Evolutionary conservation across 1,140 invertebrate genomes (phyloP).

Genomic region (Cherax quadricarinatus): DNA sequence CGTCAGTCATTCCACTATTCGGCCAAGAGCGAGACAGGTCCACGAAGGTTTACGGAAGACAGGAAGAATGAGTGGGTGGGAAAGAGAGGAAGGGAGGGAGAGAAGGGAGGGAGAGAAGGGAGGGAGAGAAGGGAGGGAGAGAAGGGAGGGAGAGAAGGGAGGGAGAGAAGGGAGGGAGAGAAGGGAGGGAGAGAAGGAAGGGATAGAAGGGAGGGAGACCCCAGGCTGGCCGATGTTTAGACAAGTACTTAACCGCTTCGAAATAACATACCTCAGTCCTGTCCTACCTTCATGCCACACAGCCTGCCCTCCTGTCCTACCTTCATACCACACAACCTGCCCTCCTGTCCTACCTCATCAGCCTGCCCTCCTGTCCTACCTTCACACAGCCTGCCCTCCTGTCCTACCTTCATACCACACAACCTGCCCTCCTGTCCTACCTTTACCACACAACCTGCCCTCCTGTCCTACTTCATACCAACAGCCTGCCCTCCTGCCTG

Average conservation of each 20-base stretch:
- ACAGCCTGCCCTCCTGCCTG: too few species aligned
- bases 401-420: too few species aligned
- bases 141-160: not conserved
- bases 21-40: too few species aligned
- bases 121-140: not conserved
- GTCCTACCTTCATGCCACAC: not conserved
- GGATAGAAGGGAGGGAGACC: not conserved
- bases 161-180: not conserved
- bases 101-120: not conserved
- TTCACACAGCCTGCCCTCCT: not conserved
- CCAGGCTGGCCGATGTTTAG: constrained; percentile 44
- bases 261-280: constrained; percentile 38
- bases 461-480: too few species aligned
- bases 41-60: too few species aligned
- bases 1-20: too few species aligned
- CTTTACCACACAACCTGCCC: too few species aligned
- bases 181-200: not conserved
- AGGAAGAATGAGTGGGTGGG: not conserved
- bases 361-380: too few species aligned
- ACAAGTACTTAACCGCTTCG: constrained; percentile 64
- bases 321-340: too few species aligned
- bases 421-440: too few species aligned
- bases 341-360: not conserved
- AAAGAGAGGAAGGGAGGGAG: not conserved
- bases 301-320: not conserved